Evolutionary conservation across 1,140 invertebrate species (phyloP), one percentile per base, ranked within the genome.

Genomic region (Hetaerina americana): DNA sequence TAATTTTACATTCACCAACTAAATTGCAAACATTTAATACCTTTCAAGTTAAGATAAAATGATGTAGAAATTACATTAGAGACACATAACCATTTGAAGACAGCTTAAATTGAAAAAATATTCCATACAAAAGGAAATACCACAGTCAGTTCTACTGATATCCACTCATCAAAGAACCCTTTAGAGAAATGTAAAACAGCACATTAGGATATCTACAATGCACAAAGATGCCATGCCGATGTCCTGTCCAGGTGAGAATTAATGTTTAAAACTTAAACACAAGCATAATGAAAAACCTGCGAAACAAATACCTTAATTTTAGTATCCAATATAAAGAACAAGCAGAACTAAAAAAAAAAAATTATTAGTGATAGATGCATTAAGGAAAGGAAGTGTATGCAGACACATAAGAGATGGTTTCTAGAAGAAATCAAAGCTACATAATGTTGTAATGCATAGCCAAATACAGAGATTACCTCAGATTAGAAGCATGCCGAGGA

Each of bases 281-380:
- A 57, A 57, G 40, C 40, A 57, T n/a, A 57, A 57, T 5, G 40
- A 57, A 2, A 57, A 5, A 57, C 40, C 40, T 57, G 40, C 40
- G 22, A 57, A 57, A 57, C 22, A 3, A 57, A 57, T 18, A 5
- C 31, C 5, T 40, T 5, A 57, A 57, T 12, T 12, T 57, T 57
- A n/a, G n/a, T n/a, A n/a, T n/a, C n/a, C 40, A 57, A 57, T 18
- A 40, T 70, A 49, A 71, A 40, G 72, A 5, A 73, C 68, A 29
- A 69, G 72, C 27, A 28, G 26, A 70, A 70, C 22, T 29, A 24
- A 28, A 28, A 68, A 68, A 68, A 12, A 68, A 68, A 68, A 68
- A 12, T 24, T 18, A n/a, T n/a, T n/a, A n/a, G n/a, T n/a, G n/a
- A n/a, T n/a, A n/a, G n/a, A n/a, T n/a, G n/a, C n/a, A n/a, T n/a